Conservation (phyloP, 53 echinoderm and acorn worm genomes). For the Mesocentrotus franciscanus region DNA sequence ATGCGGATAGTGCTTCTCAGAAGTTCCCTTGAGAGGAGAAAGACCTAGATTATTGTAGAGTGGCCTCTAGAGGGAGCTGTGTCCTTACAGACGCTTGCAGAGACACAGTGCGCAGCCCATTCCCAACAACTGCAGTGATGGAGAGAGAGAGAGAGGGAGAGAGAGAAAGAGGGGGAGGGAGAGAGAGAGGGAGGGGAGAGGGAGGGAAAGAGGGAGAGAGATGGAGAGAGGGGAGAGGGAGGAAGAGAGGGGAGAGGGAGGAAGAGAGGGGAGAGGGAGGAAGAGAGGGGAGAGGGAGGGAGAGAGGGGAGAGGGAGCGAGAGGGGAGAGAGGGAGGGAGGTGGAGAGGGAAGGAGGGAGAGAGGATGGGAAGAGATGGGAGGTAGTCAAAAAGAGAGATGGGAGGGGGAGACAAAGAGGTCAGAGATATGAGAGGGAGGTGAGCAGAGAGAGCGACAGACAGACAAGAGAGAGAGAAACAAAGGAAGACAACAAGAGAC, state of each 20-base stretch:
- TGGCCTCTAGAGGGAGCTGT: neutral
- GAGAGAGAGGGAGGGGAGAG: neutral
- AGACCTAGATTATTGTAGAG: slow-evolving; percentile 9
- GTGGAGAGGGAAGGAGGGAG: neutral
- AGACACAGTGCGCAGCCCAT: slow-evolving; percentile 35
- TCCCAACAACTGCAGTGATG: slow-evolving; percentile 42
- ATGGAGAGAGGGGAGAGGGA: neutral
- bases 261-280: neutral
- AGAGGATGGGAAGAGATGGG: neutral
- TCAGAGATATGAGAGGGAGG: neutral
- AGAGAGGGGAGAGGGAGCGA: neutral
- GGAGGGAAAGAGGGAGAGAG: neutral
- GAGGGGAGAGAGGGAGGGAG: neutral
- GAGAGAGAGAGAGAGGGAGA: neutral
- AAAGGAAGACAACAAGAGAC: neutral
- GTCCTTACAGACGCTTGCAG: slow-evolving; percentile 60
- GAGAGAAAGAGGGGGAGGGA: neutral
- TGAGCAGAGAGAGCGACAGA: neutral
- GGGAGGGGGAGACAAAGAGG: neutral
- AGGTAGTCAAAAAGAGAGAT: neutral
- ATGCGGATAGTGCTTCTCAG: neutral
- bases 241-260: neutral
- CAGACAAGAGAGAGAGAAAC: neutral
- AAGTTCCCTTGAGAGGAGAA: neutral
- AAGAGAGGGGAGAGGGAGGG: neutral